Base-by-base conservation (phyloP, 2,888 invertebrate species). In the Trimorus sp. region DNA sequence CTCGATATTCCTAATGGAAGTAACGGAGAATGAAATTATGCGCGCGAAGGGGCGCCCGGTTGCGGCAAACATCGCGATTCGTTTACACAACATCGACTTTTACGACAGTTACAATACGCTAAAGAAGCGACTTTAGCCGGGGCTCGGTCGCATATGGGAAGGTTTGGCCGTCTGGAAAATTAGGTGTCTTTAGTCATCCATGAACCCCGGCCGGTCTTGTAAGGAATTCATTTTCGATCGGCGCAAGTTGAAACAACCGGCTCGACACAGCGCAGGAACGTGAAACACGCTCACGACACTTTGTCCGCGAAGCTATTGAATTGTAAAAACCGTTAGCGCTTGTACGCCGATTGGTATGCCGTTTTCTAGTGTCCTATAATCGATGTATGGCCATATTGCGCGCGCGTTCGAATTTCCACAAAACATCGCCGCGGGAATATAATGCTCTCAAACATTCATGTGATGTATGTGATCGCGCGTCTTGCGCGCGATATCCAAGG, bases 111-210 rank as follows among this genome's bases (percentile, higher is more conserved):
- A 66, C 79, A 65, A 49, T 81, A 69, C 83, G 79, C 76, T 81
- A 81, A 81, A 79, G 81, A 81, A 75, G 66, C 49, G 68, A 53
- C 66, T 83, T 74, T 74, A 71, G 66, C 16, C 48, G 45, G 15
- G 65, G 51, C 38, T 68, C 53, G 60, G 45, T 69, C 83, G 83
- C 83, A 56, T 77, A 83, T 79, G 83, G 83, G 66, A 76, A 68
- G 79, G 71, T 81, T 73, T 68, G 80, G 78, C 73, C 75, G 75
- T 71, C 78, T 62, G 80, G 78, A 81, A 83, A 83, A 83, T 83
- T 81, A 81, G 83, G 79, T 79, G 83, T 73, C 83, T 81, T 81
- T 81, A 81, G 81, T 83, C 83, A 83, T 81, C 81, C 81, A 71
- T 78, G 81, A 78, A 80, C 54, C 82, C 83, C 56, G 58, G 75